These are phyloP conservation scores for Paracanthobrama guichenoti DNA, from an alignment of 2,113 vertebrate species.

Conservation along the genomic window DNA sequence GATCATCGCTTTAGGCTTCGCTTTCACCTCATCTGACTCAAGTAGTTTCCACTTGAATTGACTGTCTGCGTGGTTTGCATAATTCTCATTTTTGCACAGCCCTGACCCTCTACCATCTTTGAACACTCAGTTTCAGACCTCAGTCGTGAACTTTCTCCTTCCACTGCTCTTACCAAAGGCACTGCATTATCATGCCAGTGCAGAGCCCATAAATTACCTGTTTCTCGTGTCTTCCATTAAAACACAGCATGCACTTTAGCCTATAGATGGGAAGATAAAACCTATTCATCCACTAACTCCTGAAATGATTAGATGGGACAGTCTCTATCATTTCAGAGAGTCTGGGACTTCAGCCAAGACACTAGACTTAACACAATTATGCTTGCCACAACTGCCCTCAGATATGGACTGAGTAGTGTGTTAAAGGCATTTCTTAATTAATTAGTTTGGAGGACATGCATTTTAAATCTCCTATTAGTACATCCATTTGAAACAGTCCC, in stretches of 20 bases:
- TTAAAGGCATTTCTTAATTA: conserved; percentile 57
- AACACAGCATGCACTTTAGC: conserved; percentile 45
- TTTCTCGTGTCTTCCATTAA: conserved; percentile 38
- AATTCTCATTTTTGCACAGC: conserved; percentile 2
- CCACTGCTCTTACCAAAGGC: conserved; percentile 12
- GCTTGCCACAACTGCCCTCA: conserved; percentile 52
- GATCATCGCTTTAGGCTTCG: conserved; percentile 18
- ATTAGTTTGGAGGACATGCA: conserved; percentile 45
- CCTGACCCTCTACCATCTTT: conserved; percentile 31
- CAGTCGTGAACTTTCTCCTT: conserved; percentile 30
- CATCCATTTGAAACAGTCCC: conserved; percentile 18
- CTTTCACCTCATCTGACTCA: conserved; percentile 31
- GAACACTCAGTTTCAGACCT: neutral
- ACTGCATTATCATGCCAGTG: conserved; percentile 14
- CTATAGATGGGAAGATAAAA: conserved; percentile 55
- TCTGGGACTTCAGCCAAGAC: conserved; percentile 64
- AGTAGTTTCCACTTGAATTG: conserved; percentile 36
- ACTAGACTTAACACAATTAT: conserved; percentile 66
- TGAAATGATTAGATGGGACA: conserved; percentile 56
- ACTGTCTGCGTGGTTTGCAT: conserved; percentile 18
- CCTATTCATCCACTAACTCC: conserved; percentile 50
- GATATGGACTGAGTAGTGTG: conserved; percentile 44
- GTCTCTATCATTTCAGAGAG: conserved; percentile 44
- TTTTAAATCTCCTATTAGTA: conserved; percentile 33
- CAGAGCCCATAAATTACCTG: conserved; percentile 40